A percentile compares a stretch with the other conserved stretches of the same genome.
These are phyloP conservation scores for Bryconaethiops microstoma DNA, from an alignment of 2,797 vertebrate species.

Conservation along the genomic window DNA sequence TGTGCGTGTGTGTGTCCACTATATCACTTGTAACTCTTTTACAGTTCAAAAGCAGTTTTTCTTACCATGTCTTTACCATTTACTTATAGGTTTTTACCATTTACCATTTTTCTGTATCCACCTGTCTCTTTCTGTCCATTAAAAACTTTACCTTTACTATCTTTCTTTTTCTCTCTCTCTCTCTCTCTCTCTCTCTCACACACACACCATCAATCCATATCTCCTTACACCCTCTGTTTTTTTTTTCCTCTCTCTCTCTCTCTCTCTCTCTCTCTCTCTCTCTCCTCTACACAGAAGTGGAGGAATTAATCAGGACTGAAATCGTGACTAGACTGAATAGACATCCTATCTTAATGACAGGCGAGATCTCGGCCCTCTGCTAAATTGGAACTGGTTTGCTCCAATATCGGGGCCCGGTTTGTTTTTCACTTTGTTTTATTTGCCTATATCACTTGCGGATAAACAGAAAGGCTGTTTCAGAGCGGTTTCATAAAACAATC, in stretches of 20 bases:
- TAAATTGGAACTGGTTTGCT: background rate
- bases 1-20: too few relatives aligned
- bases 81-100: too few relatives aligned
- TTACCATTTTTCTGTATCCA: background rate
- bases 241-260: background rate
- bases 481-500: conserved; percentile 6
- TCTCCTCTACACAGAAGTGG: background rate
- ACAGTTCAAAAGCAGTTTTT: too few relatives aligned
- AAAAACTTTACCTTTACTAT: background rate
- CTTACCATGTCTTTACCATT: too few relatives aligned
- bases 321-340: conserved; percentile 12
- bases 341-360: background rate
- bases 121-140: background rate
- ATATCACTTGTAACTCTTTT: too few relatives aligned
- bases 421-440: background rate
- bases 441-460: background rate
- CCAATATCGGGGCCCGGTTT: background rate
- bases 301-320: conserved; percentile 6
- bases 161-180: too few relatives aligned
- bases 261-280: background rate
- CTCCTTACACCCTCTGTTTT: background rate
- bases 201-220: conserved; percentile 3
- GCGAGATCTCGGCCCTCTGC: background rate
- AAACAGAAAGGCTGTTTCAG: conserved; percentile 2
- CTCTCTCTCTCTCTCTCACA: background rate